Conservation (phyloP, 2,113 vertebrate species). For the Hippolais icterina region DNA sequence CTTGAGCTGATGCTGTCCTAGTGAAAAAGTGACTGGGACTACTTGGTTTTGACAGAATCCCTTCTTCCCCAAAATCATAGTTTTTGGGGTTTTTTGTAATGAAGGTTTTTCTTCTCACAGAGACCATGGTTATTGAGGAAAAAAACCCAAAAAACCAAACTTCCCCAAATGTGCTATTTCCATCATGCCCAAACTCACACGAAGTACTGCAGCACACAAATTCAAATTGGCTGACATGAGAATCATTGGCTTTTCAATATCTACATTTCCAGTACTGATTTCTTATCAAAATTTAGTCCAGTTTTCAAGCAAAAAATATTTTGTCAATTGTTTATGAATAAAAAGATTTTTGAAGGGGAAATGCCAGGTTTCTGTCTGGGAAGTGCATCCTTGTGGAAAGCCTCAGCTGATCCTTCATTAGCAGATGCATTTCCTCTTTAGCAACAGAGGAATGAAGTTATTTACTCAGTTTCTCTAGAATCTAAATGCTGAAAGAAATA, state of each 20-base stretch:
- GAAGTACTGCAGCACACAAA: rapidly evolving
- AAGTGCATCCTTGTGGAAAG: not conserved
- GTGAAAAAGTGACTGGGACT: not conserved
- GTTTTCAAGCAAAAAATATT: not conserved
- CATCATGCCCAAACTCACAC: rapidly evolving
- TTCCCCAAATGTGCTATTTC: not conserved
- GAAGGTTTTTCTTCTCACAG: not conserved
- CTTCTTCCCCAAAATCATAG: rapidly evolving
- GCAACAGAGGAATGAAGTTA: not conserved
- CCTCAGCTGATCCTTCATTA: not conserved
- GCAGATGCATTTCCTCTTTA: not conserved
- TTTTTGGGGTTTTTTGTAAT: rapidly evolving
- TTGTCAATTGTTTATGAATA: not conserved
- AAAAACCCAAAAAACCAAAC: not conserved
- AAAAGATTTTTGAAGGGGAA: not conserved
- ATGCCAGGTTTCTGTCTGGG: not conserved
- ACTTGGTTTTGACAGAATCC: rapidly evolving
- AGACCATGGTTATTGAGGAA: not conserved
- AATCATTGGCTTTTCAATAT: not conserved
- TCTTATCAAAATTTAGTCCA: not conserved
- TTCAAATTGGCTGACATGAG: not conserved
- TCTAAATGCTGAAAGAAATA: not conserved
- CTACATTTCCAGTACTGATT: not conserved
- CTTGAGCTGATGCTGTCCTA: not conserved
- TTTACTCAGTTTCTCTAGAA: not conserved